Evolutionary conservation across 2,888 invertebrate species (phyloP).

Genomic region (Leptopilina myrica): DNA sequence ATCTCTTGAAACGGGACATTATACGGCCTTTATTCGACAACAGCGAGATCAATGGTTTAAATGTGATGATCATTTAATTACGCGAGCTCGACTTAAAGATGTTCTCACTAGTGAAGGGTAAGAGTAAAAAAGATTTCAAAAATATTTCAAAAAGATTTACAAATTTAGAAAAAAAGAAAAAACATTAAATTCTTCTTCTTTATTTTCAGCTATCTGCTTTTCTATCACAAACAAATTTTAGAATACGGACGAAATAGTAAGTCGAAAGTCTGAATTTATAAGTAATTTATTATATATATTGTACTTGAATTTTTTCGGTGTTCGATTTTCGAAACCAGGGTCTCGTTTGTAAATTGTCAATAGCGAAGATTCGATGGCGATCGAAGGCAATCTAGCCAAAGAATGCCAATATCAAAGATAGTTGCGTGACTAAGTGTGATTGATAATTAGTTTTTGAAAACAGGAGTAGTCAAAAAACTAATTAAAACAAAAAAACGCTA

Average conservation of each 20-base stretch:
- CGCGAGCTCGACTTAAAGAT: constrained; percentile 90
- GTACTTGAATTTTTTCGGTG: constrained; percentile 33
- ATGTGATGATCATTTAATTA: constrained; percentile 97
- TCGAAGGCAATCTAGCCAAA: constrained; percentile 39
- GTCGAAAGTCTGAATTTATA: constrained; percentile 64
- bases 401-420: constrained; percentile 41
- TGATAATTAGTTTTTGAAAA: not conserved
- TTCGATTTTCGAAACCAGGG: constrained; percentile 32
- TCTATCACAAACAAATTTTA: constrained; percentile 97
- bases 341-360: constrained; percentile 23
- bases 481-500: constrained; percentile 12
- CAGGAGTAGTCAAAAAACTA: constrained; percentile 22
- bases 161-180: too few species aligned
- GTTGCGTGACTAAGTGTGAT: constrained; percentile 25
- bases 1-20: constrained; percentile 95
- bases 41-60: constrained; percentile 96
- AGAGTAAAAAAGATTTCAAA: constrained; percentile 60
- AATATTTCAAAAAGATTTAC: too few species aligned
- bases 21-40: constrained; percentile 96
- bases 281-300: constrained; percentile 61
- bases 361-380: not conserved
- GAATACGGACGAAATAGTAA: constrained; percentile 83
- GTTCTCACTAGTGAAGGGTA: constrained; percentile 97
- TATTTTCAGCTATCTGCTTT: constrained; percentile 90
- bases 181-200: constrained; percentile 51